These are phyloP conservation scores for Lindbergichthys nudifrons DNA, from an alignment of 2,797 vertebrate genomes.

Conservation along the genomic window DNA sequence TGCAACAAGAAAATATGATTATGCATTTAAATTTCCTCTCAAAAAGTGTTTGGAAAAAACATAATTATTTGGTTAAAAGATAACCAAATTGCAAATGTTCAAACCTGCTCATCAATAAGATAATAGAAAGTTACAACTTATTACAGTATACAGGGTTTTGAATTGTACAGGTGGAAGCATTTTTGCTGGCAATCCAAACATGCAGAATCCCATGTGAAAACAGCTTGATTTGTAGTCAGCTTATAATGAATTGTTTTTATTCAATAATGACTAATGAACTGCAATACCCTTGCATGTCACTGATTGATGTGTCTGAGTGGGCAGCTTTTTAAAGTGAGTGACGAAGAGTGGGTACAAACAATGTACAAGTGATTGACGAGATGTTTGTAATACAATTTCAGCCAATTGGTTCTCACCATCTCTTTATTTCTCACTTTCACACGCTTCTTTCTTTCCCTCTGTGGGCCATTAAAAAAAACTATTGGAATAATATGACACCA, in stretches of 20 bases:
- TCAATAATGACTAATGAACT: conserved; percentile 58
- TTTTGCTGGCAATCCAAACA: not conserved
- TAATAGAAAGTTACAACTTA: not conserved
- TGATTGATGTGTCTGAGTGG: conserved; percentile 51
- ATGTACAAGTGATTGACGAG: conserved; percentile 54
- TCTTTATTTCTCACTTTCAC: not conserved
- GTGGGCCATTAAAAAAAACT: conserved; percentile 21
- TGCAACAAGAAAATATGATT: not conserved
- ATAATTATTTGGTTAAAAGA: not conserved
- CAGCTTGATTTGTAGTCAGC: conserved; percentile 42
- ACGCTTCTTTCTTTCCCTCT: conserved; percentile 3
- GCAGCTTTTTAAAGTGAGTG: conserved; percentile 31
- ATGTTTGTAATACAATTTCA: conserved; percentile 47
- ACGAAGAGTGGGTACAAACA: conserved; percentile 55
- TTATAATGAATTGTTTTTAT: conserved; percentile 47
- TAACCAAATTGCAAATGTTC: not conserved
- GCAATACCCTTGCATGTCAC: conserved; percentile 39
- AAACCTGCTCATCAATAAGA: not conserved
- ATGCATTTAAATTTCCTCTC: too few relatives aligned
- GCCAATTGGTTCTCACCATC: conserved; percentile 20
- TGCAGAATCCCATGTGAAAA: conserved; percentile 8
- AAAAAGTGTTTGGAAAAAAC: too few relatives aligned
- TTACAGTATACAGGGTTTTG: not conserved
- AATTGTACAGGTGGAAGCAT: not conserved
- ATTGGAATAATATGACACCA: not conserved